Evolutionary conservation across 1,140 invertebrate species (phyloP).

Genomic region (Euwallacea fornicatus): DNA sequence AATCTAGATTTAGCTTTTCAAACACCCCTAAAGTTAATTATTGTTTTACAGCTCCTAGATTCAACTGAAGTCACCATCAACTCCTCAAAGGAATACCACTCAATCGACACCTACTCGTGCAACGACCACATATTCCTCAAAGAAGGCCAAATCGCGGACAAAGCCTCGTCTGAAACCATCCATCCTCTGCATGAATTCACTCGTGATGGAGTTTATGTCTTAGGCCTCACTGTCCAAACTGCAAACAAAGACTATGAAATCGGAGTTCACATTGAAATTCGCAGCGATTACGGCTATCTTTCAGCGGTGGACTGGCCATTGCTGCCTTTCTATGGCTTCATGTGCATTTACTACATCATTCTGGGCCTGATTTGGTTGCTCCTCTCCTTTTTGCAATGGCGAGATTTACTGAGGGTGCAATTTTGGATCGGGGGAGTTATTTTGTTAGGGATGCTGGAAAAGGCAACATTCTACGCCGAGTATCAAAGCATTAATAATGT

Average conservation of each 20-base stretch:
- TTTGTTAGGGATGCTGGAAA: conserved; percentile 81
- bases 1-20: background rate
- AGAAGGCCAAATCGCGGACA: conserved; percentile 34
- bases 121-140: conserved; percentile 47
- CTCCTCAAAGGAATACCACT: conserved; percentile 34
- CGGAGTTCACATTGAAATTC: conserved; percentile 65
- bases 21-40: conserved; percentile 10
- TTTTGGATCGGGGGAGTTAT: conserved; percentile 94
- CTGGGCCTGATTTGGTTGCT: conserved; percentile 83
- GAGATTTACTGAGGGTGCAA: conserved; percentile 89
- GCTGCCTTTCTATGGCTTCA: conserved; percentile 82
- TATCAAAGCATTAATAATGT: conserved; percentile 79
- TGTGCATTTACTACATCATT: conserved; percentile 85
- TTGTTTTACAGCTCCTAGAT: conserved; percentile 30
- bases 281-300: conserved; percentile 68
- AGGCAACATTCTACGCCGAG: conserved; percentile 88
- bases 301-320: conserved; percentile 76
- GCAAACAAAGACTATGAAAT: conserved; percentile 54
- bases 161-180: conserved; percentile 29
- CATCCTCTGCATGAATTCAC: conserved; percentile 54
- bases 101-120: conserved; percentile 41
- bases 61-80: conserved; percentile 24
- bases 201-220: conserved; percentile 61
- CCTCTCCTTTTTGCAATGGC: conserved; percentile 84
- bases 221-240: conserved; percentile 51